Conservation (phyloP, 2,797 vertebrate species). For the Stomatorhinus walkeri region DNA sequence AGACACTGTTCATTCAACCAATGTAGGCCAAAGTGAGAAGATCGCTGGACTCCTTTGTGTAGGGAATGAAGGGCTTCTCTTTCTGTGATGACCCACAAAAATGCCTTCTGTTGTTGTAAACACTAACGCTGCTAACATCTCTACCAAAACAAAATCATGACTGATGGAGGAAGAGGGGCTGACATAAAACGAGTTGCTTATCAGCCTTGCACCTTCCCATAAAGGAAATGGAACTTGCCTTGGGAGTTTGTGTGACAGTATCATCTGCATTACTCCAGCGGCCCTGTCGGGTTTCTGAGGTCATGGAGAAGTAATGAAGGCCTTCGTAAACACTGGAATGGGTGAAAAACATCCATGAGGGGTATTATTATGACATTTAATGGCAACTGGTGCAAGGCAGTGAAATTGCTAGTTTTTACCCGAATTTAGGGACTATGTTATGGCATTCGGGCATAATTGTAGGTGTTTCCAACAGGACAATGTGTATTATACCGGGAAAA, state of each 20-base stretch:
- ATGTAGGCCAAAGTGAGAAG: constrained; percentile 21
- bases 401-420: not conserved
- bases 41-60: not conserved
- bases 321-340: not conserved
- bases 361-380: not conserved
- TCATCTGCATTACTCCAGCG: not conserved
- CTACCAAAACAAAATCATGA: not conserved
- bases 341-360: not conserved
- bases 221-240: not conserved
- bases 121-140: not conserved
- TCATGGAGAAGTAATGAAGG: not conserved
- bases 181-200: not conserved
- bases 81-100: constrained; percentile 21
- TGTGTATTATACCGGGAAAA: not conserved
- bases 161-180: not conserved
- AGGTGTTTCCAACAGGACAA: not conserved
- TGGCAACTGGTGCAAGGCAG: not conserved
- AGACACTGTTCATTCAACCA: constrained; percentile 21
- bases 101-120: not conserved
- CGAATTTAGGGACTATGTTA: not conserved
- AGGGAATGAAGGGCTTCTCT: constrained; percentile 22
- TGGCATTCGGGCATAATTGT: not conserved
- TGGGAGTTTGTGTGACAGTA: not conserved
- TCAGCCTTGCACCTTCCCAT: not conserved
- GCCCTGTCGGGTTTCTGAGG: not conserved